Evolutionary conservation across 2,113 vertebrate genomes (phyloP).

Genomic region (Atrichornis clamosus): DNA sequence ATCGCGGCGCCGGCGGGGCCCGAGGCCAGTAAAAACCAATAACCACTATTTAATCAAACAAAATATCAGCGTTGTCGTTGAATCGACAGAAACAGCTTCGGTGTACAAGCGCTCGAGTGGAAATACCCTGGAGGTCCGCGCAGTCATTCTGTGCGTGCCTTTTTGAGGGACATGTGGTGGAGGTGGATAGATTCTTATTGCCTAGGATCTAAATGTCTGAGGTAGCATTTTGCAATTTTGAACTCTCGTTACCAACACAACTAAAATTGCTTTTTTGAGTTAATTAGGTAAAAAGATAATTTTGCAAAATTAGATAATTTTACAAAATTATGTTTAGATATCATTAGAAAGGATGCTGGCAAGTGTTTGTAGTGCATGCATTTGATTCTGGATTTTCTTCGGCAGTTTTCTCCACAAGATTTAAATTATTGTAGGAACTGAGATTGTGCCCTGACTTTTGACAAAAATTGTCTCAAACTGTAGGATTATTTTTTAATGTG

Average conservation of each 20-base stretch:
- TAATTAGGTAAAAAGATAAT: not conserved
- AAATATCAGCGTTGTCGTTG: fast-evolving
- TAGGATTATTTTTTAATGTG: not conserved
- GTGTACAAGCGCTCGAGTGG: fast-evolving
- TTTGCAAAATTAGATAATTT: not conserved
- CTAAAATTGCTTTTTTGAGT: not conserved
- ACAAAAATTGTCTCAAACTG: not conserved
- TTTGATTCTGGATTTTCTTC: not conserved
- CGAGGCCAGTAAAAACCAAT: fast-evolving
- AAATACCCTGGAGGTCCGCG: fast-evolving
- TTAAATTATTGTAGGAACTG: not conserved
- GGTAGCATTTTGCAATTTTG: fast-evolving
- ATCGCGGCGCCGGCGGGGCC: too few species aligned
- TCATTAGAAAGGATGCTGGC: not conserved
- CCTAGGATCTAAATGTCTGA: fast-evolving
- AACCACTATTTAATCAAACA: too few species aligned
- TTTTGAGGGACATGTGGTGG: fast-evolving
- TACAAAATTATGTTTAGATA: not conserved
- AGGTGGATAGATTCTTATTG: too few species aligned
- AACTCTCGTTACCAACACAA: not conserved
- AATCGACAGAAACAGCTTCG: fast-evolving
- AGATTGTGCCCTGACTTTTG: not conserved
- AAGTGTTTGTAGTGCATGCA: fast-evolving
- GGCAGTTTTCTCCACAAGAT: not conserved
- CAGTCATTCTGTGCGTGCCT: fast-evolving